Conservation (phyloP, 2,797 vertebrate genomes). For the Ctenopoma multispine region DNA sequence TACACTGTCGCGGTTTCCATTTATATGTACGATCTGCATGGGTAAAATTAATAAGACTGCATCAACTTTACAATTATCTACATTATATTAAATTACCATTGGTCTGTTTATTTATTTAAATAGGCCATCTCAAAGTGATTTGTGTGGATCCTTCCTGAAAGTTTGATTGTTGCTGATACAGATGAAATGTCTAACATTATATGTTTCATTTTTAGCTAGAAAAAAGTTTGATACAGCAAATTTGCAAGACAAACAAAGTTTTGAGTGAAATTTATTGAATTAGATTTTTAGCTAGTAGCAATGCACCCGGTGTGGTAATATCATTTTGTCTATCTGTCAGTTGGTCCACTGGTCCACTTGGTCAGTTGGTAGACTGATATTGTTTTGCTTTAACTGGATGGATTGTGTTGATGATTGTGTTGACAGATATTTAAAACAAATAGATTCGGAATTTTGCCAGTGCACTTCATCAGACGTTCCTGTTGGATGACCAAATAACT, state of each 20-base stretch:
- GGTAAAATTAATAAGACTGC: background rate
- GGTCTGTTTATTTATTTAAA: slow-evolving; percentile 11
- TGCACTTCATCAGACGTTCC: slow-evolving; percentile 3
- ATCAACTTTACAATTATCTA: slow-evolving; percentile 26
- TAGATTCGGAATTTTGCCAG: background rate
- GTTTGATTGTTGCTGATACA: background rate
- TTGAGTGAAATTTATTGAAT: no score
- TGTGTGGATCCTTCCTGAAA: slow-evolving; percentile 4
- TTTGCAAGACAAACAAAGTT: no score
- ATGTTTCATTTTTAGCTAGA: background rate
- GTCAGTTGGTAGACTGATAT: no score
- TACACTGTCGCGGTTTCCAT: slow-evolving; percentile 30
- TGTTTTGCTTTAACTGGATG: no score
- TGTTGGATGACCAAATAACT: background rate
- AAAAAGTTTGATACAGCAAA: background rate
- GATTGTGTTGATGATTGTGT: no score
- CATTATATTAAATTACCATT: slow-evolving; percentile 15
- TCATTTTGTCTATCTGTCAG: no score
- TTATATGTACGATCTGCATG: slow-evolving; percentile 18
- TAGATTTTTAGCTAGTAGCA: no score
- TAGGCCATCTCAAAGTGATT: background rate
- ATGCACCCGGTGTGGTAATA: no score
- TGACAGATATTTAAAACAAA: no score
- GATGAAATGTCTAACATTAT: background rate
- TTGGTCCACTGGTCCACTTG: no score